Percentiles rank a stretch among this genome's conserved stretches.
phyloP scores from a whole-genome alignment of 2,888 invertebrate genomes.

The Augochlorella aurata region DNA sequence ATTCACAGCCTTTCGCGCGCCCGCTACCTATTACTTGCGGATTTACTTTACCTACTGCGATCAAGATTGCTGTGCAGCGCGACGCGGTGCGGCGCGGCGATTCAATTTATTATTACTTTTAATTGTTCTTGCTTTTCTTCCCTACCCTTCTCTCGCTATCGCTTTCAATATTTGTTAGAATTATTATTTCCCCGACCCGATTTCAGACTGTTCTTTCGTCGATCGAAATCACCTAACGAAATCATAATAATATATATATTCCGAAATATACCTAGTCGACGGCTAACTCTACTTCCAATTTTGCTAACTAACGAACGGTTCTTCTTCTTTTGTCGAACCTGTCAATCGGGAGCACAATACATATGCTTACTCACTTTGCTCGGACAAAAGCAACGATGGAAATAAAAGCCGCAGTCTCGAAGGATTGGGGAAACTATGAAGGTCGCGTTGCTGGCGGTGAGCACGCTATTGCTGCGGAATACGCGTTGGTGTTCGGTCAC shows the following conservation, averaged over 20 bases:
- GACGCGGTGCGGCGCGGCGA: too few relatives aligned
- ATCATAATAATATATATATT: too few relatives aligned
- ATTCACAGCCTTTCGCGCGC: slow-evolving; percentile 1
- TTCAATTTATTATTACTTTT: background rate
- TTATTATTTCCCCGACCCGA: too few relatives aligned
- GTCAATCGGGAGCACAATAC: slow-evolving; percentile 32
- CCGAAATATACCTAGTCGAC: too few relatives aligned
- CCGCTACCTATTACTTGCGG: background rate
- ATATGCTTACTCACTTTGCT: slow-evolving; percentile 22
- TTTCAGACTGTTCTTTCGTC: too few relatives aligned
- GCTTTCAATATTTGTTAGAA: too few relatives aligned
- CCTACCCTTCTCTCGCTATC: too few relatives aligned
- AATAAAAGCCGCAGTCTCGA: background rate
- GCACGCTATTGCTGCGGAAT: background rate
- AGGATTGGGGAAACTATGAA: slow-evolving; percentile 37
- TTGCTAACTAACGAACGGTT: background rate
- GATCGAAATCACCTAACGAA: too few relatives aligned
- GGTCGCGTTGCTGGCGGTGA: slow-evolving; percentile 31
- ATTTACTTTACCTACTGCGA: slow-evolving; percentile 33
- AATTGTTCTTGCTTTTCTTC: too few relatives aligned
- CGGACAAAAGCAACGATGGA: background rate
- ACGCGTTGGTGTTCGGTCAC: too few relatives aligned
- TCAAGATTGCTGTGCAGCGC: slow-evolving; percentile 2
- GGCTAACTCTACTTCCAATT: too few relatives aligned
- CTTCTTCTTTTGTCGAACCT: slow-evolving; percentile 14